Percentiles rank a stretch among this genome's conserved stretches.
phyloP scores from a whole-genome alignment of 2,113 vertebrate species.

The Nanorana parkeri region DNA sequence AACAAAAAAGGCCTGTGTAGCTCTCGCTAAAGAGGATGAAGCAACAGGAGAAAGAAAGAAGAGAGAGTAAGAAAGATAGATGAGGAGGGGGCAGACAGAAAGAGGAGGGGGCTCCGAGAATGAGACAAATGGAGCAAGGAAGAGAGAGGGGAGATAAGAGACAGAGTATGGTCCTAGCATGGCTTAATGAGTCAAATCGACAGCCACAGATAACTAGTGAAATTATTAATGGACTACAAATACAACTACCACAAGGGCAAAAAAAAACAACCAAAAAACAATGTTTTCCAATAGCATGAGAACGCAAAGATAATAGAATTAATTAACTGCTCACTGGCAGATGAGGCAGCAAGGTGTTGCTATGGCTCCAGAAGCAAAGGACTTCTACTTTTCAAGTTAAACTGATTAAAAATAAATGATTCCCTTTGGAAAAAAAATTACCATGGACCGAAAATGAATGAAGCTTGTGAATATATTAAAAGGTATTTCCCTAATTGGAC shows the following conservation, averaged over 20 bases:
- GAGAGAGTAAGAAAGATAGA: no score
- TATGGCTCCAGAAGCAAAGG: conserved; percentile 19
- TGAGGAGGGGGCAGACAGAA: no score
- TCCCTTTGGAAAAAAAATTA: conserved; percentile 25
- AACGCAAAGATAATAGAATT: conserved; percentile 2
- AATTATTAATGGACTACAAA: no score
- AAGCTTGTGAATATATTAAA: conserved; percentile 38
- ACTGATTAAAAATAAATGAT: conserved; percentile 45
- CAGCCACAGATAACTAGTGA: no score
- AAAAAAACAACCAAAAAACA: not conserved
- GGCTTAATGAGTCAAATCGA: no score
- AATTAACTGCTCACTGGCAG: conserved; percentile 9
- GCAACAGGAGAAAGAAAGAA: no score
- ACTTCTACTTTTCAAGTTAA: conserved; percentile 17
- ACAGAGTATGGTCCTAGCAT: no score
- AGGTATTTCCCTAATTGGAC: conserved; percentile 34
- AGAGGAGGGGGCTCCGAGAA: no score
- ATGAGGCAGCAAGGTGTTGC: not conserved
- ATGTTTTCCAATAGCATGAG: not conserved
- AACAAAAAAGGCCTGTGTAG: no score
- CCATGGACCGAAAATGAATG: conserved; percentile 10
- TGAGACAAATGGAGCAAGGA: no score
- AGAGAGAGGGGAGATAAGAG: no score
- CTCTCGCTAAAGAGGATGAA: no score
- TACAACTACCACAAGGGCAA: not conserved